phyloP scores from a whole-genome alignment of 2,888 invertebrate species.

The Pegoplata infirma region DNA sequence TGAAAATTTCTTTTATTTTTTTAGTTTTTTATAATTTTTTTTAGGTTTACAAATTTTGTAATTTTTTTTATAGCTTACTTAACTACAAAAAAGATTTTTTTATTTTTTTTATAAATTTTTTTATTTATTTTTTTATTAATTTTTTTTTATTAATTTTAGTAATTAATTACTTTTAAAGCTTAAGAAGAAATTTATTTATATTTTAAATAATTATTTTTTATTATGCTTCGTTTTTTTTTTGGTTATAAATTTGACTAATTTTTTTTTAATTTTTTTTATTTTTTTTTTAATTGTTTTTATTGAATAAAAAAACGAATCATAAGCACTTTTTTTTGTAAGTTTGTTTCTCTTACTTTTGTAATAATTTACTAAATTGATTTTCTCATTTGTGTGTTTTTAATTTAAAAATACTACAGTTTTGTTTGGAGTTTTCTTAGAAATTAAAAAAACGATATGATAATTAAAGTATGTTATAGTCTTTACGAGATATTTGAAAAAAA shows the following conservation, averaged over 20 bases:
- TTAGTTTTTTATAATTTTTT: not conserved
- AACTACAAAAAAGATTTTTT: constrained; percentile 58
- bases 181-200: constrained; percentile 42
- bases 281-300: constrained; percentile 25
- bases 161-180: constrained; percentile 54
- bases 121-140: constrained; percentile 1
- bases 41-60: constrained; percentile 25
- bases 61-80: constrained; percentile 40
- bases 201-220: constrained; percentile 38
- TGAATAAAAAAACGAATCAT: constrained; percentile 60
- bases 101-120: too few relatives aligned
- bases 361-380: constrained; percentile 16
- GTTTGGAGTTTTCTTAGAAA: too few relatives aligned
- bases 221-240: constrained; percentile 33
- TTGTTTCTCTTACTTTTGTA: constrained; percentile 7
- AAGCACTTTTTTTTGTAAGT: constrained; percentile 59
- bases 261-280: constrained; percentile 28
- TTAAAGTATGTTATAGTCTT: too few relatives aligned
- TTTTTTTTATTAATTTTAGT: constrained; percentile 21
- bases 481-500: too few relatives aligned
- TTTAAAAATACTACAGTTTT: constrained; percentile 22
- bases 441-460: too few relatives aligned
- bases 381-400: constrained; percentile 11
- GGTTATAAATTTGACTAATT: constrained; percentile 53
- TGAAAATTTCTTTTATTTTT: not conserved